Evolutionary conservation across 2,888 invertebrate species (phyloP).

Genomic region (Hypselothyrea guttata): DNA sequence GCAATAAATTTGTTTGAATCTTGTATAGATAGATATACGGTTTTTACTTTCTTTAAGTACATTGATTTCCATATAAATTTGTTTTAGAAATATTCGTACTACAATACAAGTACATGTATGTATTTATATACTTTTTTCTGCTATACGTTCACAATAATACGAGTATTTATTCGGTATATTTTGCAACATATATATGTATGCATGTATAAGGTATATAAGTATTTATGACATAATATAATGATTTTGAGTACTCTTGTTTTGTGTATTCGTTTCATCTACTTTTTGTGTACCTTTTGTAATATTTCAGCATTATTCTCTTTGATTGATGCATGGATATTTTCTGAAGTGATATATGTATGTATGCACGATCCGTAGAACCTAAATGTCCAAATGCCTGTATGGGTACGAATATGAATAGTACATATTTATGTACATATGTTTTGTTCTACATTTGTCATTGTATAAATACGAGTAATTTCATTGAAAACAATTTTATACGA

Average conservation of each 20-base stretch:
- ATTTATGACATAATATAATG: constrained; percentile 26
- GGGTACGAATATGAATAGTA: constrained; percentile 22
- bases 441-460: constrained; percentile 41
- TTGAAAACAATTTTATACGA: constrained; percentile 37
- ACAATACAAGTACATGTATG: constrained; percentile 3
- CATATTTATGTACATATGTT: constrained; percentile 29
- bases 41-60: constrained; percentile 5
- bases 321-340: constrained; percentile 30
- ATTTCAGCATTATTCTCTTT: constrained; percentile 41
- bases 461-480: constrained; percentile 42
- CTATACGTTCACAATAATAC: constrained; percentile 60
- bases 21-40: constrained; percentile 12
- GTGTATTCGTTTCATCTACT: constrained; percentile 20
- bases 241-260: constrained; percentile 33
- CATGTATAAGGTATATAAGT: constrained; percentile 32
- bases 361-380: constrained; percentile 3
- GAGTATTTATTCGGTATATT: constrained; percentile 61
- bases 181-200: constrained; percentile 50
- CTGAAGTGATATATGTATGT: constrained; percentile 13
- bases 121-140: neutral
- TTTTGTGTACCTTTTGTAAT: constrained; percentile 23
- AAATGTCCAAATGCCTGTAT: constrained; percentile 24
- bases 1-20: constrained; percentile 37
- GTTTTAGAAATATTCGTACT: no score
- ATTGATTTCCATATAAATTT: no score